phyloP scores from a whole-genome alignment of 2,113 vertebrate genomes.

The Pitta sordida region DNA sequence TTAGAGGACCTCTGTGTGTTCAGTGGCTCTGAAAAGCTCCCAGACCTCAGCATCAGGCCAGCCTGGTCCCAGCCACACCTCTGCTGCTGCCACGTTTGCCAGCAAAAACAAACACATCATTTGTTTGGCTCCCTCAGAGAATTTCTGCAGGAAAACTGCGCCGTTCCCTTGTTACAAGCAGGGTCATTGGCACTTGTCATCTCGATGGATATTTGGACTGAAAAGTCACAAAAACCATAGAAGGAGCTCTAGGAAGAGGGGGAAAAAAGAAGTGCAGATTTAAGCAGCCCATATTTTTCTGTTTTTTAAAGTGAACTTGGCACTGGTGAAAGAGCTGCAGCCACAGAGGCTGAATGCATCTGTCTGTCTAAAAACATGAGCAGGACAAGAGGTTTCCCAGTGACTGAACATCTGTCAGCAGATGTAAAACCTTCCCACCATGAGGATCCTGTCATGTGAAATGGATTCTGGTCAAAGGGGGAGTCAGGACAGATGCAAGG shows the following conservation, averaged over 20 bases:
- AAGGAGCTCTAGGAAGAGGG: not conserved
- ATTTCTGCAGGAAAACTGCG: not conserved
- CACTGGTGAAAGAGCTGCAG: not conserved
- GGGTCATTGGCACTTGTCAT: not conserved
- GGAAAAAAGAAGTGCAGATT: not conserved
- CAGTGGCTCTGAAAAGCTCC: not conserved
- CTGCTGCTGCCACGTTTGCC: not conserved
- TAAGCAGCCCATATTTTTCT: not conserved
- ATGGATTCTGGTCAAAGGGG: not conserved
- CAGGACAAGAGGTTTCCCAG: not conserved
- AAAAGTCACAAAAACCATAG: not conserved
- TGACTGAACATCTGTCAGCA: not conserved
- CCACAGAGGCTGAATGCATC: not conserved
- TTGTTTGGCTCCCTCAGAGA: not conserved
- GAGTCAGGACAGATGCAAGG: accelerated
- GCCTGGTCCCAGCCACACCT: not conserved
- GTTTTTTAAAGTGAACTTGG: not conserved
- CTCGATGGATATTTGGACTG: not conserved
- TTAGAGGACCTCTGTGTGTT: not conserved
- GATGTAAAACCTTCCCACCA: not conserved
- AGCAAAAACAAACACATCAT: not conserved
- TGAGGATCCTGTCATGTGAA: accelerated
- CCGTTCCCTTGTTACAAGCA: not conserved
- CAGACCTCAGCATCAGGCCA: not conserved
- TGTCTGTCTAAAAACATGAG: not conserved